These are phyloP conservation scores for Rynchops niger DNA, from an alignment of 2,113 vertebrate genomes.

Conservation along the genomic window DNA sequence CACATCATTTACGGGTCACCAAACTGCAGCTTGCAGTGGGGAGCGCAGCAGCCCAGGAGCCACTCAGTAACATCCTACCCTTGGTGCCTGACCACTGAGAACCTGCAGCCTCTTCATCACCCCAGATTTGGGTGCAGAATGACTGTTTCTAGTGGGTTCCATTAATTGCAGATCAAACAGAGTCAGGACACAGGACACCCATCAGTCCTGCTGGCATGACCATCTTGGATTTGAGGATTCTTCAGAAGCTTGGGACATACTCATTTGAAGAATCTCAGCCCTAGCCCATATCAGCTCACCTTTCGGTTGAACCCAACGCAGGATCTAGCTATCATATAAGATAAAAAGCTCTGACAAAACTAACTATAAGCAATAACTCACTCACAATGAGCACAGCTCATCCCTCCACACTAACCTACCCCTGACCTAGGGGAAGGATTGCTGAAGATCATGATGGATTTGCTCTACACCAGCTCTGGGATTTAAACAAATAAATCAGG, in stretches of 20 bases:
- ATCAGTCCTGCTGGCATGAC: not conserved
- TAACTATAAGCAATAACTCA: not conserved
- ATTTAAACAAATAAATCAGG: not conserved
- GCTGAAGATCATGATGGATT: not conserved
- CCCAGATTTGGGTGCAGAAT: not conserved
- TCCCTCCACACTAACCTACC: not conserved
- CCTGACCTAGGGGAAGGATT: not conserved
- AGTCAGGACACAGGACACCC: not conserved
- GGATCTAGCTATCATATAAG: not conserved
- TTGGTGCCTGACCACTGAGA: not conserved
- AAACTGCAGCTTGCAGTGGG: not conserved
- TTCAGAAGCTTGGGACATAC: not conserved
- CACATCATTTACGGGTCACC: not conserved
- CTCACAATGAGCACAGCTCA: fast-evolving
- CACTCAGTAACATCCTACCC: not conserved
- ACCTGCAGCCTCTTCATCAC: not conserved
- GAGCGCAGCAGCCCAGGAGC: not conserved
- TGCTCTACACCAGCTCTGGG: not conserved
- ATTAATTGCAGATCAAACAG: not conserved
- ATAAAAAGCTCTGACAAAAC: not conserved
- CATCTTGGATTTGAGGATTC: not conserved
- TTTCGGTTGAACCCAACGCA: not conserved
- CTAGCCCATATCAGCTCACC: not conserved
- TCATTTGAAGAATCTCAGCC: not conserved
- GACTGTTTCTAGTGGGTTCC: fast-evolving